Evolutionary conservation across 2,113 vertebrate genomes (phyloP), one percentile per base, ranked within the genome.

Genomic region (Globicephala melas): DNA sequence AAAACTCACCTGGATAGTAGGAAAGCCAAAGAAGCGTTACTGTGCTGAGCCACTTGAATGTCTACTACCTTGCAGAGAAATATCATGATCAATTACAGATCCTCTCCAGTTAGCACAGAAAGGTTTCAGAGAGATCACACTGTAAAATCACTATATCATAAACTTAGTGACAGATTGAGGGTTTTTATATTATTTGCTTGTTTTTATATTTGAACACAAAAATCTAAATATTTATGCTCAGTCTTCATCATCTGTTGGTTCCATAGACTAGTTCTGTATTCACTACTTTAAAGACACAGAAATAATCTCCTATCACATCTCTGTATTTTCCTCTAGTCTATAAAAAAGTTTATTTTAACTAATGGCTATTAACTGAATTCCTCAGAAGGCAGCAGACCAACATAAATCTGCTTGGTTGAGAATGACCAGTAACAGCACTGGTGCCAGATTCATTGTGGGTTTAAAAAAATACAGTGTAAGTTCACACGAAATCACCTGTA

Each of bases 181-280:
- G 23, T 9, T 44, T 74, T 44, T 44, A 71, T 53, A n/a, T 44
- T 89, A 33, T 71, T 84, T 47, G 17, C 55, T 73, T 71, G 1
- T 86, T 86, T 90, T 80, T 93, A 44, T 67, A 77, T 67, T 81
- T 76, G 31, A 80, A 85, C 26, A 94, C 5, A 89, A 76, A 93
- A 60, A 17, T 77, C 23, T 93, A 90, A 96, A 71, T 47, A 90
- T 11, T 41, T 71, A 26, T 17, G 50, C n/a, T 53, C 60, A 67
- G 11, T 82, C 71, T 95, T 89, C 41, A 76, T 18, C 38, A 25
- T 65, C 33, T 41, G 1, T 90, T 50, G 25, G 28, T 71, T 62
- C 33, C 71, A 82, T 17, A 86, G 17, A 62, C 82, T 60, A 74
- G 44, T 25, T 83, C 60, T 94, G 31, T 62, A 41, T 33, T 93